Conservation (phyloP, 35 echinoderm and acorn worm genomes). For the Amphiura filiformis region DNA sequence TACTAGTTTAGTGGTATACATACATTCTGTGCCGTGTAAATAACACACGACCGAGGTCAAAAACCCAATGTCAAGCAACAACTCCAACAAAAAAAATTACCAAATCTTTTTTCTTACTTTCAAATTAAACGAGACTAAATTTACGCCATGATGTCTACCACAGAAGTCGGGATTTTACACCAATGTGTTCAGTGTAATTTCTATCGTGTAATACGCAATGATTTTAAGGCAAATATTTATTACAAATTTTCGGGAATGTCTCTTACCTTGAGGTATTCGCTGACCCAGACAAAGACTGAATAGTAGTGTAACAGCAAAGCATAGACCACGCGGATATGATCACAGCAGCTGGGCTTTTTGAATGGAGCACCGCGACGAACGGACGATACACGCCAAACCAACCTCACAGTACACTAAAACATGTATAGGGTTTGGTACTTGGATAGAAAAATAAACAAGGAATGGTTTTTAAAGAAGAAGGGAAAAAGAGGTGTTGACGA, state of each 20-base stretch:
- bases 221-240: background rate
- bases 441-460: background rate
- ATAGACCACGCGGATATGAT: background rate
- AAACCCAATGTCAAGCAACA: background rate
- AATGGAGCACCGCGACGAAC: background rate
- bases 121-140: background rate
- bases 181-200: background rate
- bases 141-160: background rate
- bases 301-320: background rate
- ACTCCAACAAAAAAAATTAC: background rate
- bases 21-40: too few species aligned
- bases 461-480: slow-evolving; percentile 2
- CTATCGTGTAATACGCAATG: background rate
- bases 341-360: slow-evolving; percentile 9
- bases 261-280: background rate
- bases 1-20: too few species aligned
- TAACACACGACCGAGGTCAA: background rate
- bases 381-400: background rate
- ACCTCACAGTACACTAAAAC: slow-evolving; percentile 4
- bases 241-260: background rate
- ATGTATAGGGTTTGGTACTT: too few species aligned
- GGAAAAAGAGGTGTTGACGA: slow-evolving; percentile 10
- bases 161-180: background rate
- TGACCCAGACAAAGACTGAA: slow-evolving; percentile 3
- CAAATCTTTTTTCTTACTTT: background rate